Evolutionary conservation across 1,140 invertebrate genomes (phyloP), one percentile per base, ranked within the genome.

Genomic region (Heliconius hermathena): DNA sequence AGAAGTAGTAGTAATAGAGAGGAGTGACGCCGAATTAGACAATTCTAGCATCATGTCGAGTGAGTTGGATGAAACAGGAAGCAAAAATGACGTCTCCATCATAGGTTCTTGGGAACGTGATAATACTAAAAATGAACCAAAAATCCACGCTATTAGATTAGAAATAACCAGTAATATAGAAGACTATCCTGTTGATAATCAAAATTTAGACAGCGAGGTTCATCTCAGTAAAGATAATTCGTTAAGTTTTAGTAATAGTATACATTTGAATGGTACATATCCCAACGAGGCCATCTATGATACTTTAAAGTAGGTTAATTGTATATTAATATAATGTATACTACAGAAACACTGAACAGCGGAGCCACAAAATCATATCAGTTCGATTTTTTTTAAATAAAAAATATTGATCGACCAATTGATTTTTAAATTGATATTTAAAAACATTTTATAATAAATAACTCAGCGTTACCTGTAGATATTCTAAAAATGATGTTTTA

Each of bases 201-300:
- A 91, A 81, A 90, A 82, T 81, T 80, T 93, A 85, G 90, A 93
- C 79, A 83, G 82, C 22, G 90, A 93, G 73, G 85, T 93, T 36
- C 84, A 88, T 72, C 80, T 91, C 84, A 89, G 87, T 84, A 94
- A 93, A 89, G 90, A 94, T 88, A 92, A 89, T 86, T 88, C 87
- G 66, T 89, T 94, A 89, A 93, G 91, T 89, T 94, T 94, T 90
- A 94, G 93, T 79, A 94, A 94, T 84, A 94, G 92, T 83, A 94
- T 94, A 85, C 93, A 94, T 88, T 93, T 94, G 85, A 94, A 94
- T 92, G 93, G 93, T 93, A 94, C 89, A 91, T 94, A 94, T 91
- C 92, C 92, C 88, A 94, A 89, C 90, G 93, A 94, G 88, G 92
- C 93, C 93, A 94, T 94, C 82, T 94, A 94, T 78, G 92, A 94